Evolutionary conservation across 2,797 vertebrate species (phyloP).

Genomic region (Anolis apletophallus): DNA sequence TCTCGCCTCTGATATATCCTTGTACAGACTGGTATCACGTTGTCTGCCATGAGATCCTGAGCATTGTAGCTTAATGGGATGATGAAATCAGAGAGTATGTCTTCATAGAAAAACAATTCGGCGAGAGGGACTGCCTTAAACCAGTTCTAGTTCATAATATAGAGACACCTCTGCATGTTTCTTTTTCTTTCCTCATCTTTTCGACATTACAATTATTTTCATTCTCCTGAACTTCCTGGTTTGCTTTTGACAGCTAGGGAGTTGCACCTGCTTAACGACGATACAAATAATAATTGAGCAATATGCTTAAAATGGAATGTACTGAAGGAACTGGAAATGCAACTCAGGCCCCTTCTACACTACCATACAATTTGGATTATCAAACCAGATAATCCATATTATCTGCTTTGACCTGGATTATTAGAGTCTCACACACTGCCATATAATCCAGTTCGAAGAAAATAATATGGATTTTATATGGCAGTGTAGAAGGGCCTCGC

Average conservation of each 20-base stretch:
- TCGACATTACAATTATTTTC: not conserved
- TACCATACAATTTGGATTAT: too few relatives aligned
- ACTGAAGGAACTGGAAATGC: not conserved
- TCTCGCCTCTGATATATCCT: not conserved
- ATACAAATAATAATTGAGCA: slow-evolving; percentile 2
- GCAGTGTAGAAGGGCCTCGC: too few relatives aligned
- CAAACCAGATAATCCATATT: too few relatives aligned
- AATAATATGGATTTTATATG: too few relatives aligned
- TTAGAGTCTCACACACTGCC: too few relatives aligned
- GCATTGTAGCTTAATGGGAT: too few relatives aligned
- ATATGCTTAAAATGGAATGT: not conserved
- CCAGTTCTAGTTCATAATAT: not conserved
- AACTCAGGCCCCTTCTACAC: too few relatives aligned
- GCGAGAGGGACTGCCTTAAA: not conserved
- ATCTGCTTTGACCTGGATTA: too few relatives aligned
- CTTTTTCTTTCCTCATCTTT: not conserved
- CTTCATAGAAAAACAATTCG: not conserved
- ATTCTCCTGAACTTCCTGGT: not conserved
- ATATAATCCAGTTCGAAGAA: too few relatives aligned
- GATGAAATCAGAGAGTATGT: not conserved
- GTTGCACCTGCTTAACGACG: not conserved
- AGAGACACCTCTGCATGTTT: not conserved
- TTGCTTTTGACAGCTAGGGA: not conserved
- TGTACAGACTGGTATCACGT: not conserved
- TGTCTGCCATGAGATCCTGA: not conserved